Base-by-base conservation (phyloP, 2,797 vertebrate genomes). In the Sebastes elongatus region DNA sequence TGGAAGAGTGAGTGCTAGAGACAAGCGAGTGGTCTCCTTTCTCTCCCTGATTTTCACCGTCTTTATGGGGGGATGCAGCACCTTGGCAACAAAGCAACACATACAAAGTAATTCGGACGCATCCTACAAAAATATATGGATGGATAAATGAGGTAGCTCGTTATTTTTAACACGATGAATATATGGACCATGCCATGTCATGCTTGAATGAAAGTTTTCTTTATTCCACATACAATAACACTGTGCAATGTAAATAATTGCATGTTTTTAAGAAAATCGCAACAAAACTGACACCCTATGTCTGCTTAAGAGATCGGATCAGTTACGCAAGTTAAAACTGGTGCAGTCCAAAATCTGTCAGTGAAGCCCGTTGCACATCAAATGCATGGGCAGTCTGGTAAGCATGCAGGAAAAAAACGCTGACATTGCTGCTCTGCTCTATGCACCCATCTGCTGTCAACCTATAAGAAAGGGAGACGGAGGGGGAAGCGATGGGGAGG, bases 41-140 rank as follows among this genome's bases (percentile, higher is more conserved):
- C 32, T 59, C 77, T 7, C 0, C 68, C n/a, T 63, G 73, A 25
- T 81, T 77, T 64, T 79, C 67, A 18, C 42, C 11, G 5, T 76
- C 72, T 64, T 61, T 25, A 66, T 57, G 63, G 23, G 56, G 56
- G 4, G 60, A 77, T 18, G 38, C 30, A 52, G 71, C 64, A 81
- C 33, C 90, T 89, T 70, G 11, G 16, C 23, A 81, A 53, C 25
- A 84, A 74, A 80, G 79, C 14, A 64, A 49, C n/a, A 56, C 27
- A 76, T 9, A 38, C 11, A 71, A 10, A 18, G 28, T 6, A 35
- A 42, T 20, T 68, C 4, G 9, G 23, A 68, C 23, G 46, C 33
- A 74, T 25, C 53, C 10, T 66, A 35, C 9, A 42, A 62, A 52
- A 33, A 22, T 32, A 32, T 10, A 20, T 32, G 59, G 9, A 32